Percentiles rank a stretch among this genome's conserved stretches.
Evolutionary conservation across 2,888 invertebrate species (phyloP).

Genomic region (Sisyra nigra): DNA sequence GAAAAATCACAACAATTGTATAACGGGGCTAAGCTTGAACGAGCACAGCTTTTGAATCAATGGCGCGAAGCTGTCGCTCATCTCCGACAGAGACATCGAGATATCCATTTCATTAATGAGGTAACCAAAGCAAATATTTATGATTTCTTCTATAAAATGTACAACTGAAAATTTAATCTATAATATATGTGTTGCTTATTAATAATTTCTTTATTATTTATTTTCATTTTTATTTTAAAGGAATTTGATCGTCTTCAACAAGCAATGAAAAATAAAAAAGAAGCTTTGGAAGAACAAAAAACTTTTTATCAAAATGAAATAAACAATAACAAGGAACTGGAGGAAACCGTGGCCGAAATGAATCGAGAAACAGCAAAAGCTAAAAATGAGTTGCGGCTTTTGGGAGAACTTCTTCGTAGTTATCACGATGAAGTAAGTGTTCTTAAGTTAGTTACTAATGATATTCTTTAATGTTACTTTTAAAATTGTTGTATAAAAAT

Average conservation of each 20-base stretch:
- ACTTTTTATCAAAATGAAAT: slow-evolving; percentile 40
- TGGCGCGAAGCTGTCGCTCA: slow-evolving; percentile 58
- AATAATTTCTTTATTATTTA: background rate
- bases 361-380: slow-evolving; percentile 26
- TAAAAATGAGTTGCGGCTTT: slow-evolving; percentile 21
- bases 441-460: background rate
- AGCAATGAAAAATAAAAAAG: slow-evolving; percentile 27
- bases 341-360: slow-evolving; percentile 24
- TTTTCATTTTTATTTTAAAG: background rate
- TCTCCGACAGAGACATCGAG: slow-evolving; percentile 49
- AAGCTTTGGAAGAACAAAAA: slow-evolving; percentile 39
- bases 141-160: background rate
- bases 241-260: slow-evolving; percentile 18
- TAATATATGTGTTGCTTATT: background rate
- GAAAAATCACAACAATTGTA: slow-evolving; percentile 33
- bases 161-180: background rate
- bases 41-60: slow-evolving; percentile 48
- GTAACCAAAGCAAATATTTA: slow-evolving; percentile 1
- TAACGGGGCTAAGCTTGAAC: slow-evolving; percentile 18
- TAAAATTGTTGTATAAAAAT: too few relatives aligned
- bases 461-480: background rate
- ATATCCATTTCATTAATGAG: slow-evolving; percentile 32
- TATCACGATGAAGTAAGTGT: slow-evolving; percentile 27
- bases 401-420: slow-evolving; percentile 21
- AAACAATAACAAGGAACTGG: slow-evolving; percentile 36